phyloP scores from a whole-genome alignment of 2,797 vertebrate genomes.

The Petrocephalus schoutedeni region DNA sequence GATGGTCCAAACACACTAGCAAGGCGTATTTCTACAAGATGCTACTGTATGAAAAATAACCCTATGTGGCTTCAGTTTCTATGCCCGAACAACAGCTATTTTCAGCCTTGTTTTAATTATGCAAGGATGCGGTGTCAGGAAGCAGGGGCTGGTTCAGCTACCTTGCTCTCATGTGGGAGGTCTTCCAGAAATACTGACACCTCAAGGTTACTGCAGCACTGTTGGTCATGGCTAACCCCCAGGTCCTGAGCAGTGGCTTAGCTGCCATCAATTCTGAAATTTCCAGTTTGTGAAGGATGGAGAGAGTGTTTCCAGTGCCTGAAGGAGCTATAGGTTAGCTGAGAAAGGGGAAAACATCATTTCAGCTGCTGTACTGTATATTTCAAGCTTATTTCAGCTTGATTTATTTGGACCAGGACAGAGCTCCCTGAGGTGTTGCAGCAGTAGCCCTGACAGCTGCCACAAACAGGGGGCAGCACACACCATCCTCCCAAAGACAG shows the following conservation, averaged over 20 bases:
- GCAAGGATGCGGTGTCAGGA: background rate
- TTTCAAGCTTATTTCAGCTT: background rate
- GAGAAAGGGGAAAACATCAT: background rate
- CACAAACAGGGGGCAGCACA: background rate
- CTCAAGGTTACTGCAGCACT: background rate
- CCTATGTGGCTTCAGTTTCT: background rate
- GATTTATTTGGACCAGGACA: background rate
- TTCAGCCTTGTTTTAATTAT: background rate
- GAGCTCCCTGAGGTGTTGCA: background rate
- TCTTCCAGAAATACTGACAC: background rate
- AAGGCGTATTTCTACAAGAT: background rate
- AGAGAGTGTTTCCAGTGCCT: background rate
- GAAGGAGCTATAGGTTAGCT: background rate
- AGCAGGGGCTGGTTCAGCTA: background rate
- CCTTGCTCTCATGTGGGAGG: background rate
- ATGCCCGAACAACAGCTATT: background rate
- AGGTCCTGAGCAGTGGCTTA: background rate
- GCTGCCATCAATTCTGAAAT: background rate
- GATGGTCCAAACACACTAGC: background rate
- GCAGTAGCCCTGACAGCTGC: background rate
- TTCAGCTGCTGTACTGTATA: background rate
- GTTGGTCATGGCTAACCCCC: background rate
- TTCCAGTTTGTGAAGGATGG: background rate
- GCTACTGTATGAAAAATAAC: too few species aligned
- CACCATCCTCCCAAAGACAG: background rate